phyloP scores from a whole-genome alignment of 30 jellyfish, hydroid and myxozoan species.

The Hydra vulgaris region DNA sequence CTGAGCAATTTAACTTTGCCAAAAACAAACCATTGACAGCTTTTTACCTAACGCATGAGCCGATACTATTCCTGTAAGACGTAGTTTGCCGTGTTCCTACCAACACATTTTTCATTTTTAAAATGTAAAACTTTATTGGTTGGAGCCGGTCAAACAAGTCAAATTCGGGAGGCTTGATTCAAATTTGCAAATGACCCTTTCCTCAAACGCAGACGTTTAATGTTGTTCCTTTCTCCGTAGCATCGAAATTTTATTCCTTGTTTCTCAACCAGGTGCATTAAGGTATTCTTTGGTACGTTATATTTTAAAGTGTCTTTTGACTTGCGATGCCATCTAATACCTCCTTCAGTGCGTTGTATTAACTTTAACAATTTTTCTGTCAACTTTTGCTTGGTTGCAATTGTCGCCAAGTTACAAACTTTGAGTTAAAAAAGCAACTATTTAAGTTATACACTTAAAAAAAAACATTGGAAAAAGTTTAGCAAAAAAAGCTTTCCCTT shows the following conservation, averaged over 20 bases:
- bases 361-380: not conserved
- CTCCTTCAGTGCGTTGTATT: conserved; percentile 4
- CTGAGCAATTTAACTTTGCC: not conserved
- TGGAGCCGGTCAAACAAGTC: not conserved
- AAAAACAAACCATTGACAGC: not conserved
- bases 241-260: not conserved
- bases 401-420: not conserved
- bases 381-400: conserved; percentile 1
- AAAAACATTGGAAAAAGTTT: not conserved
- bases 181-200: not conserved
- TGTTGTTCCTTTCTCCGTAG: not conserved
- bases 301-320: not conserved
- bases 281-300: not conserved
- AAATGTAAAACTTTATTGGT: not conserved
- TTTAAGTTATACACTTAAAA: not conserved
- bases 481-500: no score
- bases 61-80: not conserved
- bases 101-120: conserved; percentile 5
- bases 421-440: not conserved
- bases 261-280: not conserved
- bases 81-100: not conserved
- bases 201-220: not conserved
- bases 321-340: not conserved
- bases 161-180: not conserved
- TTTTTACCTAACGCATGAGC: not conserved